Conservation (phyloP, 2,113 vertebrate genomes). For the Gila orcuttii region DNA sequence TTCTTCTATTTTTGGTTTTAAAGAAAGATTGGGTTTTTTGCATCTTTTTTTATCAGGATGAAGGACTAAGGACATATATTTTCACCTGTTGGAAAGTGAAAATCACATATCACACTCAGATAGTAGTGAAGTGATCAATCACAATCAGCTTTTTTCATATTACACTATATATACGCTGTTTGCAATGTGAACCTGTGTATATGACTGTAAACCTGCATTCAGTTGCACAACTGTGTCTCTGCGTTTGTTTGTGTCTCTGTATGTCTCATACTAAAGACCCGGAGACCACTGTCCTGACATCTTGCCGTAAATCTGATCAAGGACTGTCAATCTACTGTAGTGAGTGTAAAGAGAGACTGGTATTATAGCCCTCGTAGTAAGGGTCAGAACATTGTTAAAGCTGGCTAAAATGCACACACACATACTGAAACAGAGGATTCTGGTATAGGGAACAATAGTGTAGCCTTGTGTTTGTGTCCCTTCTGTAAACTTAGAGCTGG, state of each 20-base stretch:
- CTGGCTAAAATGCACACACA: slow-evolving; percentile 25
- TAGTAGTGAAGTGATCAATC: background rate
- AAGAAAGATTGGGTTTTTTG: no score
- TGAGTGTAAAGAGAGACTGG: background rate
- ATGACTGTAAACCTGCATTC: background rate
- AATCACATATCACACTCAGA: background rate
- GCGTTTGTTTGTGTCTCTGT: background rate
- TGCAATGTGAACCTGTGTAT: background rate
- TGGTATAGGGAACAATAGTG: slow-evolving; percentile 67
- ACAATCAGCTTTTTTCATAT: background rate
- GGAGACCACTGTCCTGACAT: background rate
- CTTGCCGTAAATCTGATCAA: background rate
- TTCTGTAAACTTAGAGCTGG: slow-evolving; percentile 41
- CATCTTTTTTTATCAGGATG: no score
- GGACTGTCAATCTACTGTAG: background rate
- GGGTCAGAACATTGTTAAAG: slow-evolving; percentile 4
- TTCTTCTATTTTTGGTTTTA: no score
- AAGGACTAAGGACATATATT: background rate
- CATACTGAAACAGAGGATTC: slow-evolving; percentile 58
- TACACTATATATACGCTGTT: no score
- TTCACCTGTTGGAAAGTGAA: background rate
- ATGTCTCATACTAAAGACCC: background rate
- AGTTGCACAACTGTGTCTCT: background rate
- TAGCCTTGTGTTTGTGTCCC: slow-evolving; percentile 60
- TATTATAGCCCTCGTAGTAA: background rate